A percentile compares a stretch with the other conserved stretches of the same genome.
Evolutionary conservation across 53 echinoderm and acorn worm genomes (phyloP).

Genomic region (Pentamera pediparva): DNA sequence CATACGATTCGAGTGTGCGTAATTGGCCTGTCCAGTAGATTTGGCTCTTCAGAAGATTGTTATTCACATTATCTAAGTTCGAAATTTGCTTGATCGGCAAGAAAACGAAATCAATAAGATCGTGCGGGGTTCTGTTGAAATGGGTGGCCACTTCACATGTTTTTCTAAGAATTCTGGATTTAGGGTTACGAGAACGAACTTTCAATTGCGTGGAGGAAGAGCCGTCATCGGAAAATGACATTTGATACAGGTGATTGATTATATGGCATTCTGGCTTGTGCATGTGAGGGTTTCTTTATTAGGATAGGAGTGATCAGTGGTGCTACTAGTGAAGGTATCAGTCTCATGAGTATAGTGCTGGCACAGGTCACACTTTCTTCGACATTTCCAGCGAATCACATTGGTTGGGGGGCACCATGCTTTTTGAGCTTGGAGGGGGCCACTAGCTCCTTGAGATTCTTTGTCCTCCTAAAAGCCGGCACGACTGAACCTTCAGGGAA

Average conservation of each 20-base stretch:
- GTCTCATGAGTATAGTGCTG: neutral
- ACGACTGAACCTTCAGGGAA: neutral
- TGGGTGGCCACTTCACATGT: neutral
- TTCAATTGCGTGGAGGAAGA: neutral
- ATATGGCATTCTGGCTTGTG: neutral
- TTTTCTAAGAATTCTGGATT: neutral
- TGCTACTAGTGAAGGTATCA: neutral
- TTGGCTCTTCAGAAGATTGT: neutral
- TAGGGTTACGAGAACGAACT: neutral
- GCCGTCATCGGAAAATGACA: neutral
- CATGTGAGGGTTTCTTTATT: slow-evolving; percentile 1
- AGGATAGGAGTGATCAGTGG: neutral
- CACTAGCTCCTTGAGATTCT: neutral
- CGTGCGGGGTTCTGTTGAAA: slow-evolving; percentile 1
- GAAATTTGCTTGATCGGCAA: neutral
- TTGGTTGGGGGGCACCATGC: neutral
- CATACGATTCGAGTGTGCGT: too few relatives aligned
- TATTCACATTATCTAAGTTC: slow-evolving; percentile 4
- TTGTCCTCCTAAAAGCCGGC: neutral
- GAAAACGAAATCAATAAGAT: neutral
- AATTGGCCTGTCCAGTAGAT: too few relatives aligned
- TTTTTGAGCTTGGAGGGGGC: neutral
- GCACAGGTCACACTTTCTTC: neutral
- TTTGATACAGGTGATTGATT: neutral
- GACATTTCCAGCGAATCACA: neutral